Percentiles rank a stretch among this genome's conserved stretches.
These are phyloP conservation scores for Lacanobia wlatinum DNA, from an alignment of 2,888 invertebrate genomes.

Conservation along the genomic window DNA sequence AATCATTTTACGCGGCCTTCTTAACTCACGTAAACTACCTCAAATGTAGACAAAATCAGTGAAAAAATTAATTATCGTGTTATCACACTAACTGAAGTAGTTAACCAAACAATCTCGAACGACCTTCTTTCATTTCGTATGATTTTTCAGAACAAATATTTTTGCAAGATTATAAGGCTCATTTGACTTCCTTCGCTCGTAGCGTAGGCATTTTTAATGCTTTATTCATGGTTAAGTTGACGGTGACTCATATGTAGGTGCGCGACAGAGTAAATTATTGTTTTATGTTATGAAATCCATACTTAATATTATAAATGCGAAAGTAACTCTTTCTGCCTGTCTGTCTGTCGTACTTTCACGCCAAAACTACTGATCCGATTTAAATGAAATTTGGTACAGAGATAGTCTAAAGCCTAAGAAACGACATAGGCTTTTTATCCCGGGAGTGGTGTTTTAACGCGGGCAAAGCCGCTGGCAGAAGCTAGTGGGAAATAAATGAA, in stretches of 20 bases:
- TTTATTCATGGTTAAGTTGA: slow-evolving; percentile 12
- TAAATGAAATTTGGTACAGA: too few relatives aligned
- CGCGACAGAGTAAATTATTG: not conserved
- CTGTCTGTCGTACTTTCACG: too few relatives aligned
- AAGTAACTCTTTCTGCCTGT: too few relatives aligned
- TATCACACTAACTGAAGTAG: slow-evolving; percentile 36
- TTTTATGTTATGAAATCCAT: slow-evolving; percentile 9
- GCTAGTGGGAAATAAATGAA: not conserved
- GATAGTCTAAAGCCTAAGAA: too few relatives aligned
- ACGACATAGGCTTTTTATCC: too few relatives aligned
- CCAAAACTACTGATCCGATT: too few relatives aligned
- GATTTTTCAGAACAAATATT: slow-evolving; percentile 54
- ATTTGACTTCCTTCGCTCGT: slow-evolving; percentile 26
- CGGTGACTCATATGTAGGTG: slow-evolving; percentile 25
- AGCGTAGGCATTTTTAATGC: slow-evolving; percentile 9
- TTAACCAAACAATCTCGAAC: slow-evolving; percentile 40
- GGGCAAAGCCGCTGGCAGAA: too few relatives aligned
- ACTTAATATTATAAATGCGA: too few relatives aligned
- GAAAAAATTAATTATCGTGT: slow-evolving; percentile 23
- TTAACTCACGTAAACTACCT: not conserved
- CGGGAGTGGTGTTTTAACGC: too few relatives aligned
- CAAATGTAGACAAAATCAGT: slow-evolving; percentile 12
- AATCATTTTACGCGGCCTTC: not conserved
- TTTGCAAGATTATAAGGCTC: slow-evolving; percentile 49
- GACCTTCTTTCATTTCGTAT: slow-evolving; percentile 51